A percentile compares a stretch with the other conserved stretches of the same genome.
phyloP scores from a whole-genome alignment of 2,113 vertebrate genomes.

The Collichthys lucidus region DNA sequence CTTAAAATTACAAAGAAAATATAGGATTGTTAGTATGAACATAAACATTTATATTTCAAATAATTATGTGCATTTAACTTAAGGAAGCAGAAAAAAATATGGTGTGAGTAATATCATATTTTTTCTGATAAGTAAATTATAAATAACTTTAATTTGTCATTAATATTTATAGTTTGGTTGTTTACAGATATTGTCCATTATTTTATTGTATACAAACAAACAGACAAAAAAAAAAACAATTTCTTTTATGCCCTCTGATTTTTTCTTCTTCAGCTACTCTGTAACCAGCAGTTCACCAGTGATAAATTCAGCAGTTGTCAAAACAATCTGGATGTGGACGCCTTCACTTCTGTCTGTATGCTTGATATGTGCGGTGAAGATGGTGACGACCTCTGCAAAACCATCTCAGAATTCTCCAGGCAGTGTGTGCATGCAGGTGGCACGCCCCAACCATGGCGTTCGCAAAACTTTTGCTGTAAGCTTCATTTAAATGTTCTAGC shows the following conservation, averaged over 20 bases:
- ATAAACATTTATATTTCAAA: too few relatives aligned
- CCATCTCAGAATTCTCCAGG: conserved; percentile 90
- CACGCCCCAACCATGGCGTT: conserved; percentile 88
- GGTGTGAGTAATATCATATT: too few relatives aligned
- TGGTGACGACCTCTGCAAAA: conserved; percentile 81
- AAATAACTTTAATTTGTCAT: too few relatives aligned
- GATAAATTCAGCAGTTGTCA: conserved; percentile 83
- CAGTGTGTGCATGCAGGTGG: conserved; percentile 91
- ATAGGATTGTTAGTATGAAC: too few relatives aligned
- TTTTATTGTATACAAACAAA: too few relatives aligned
- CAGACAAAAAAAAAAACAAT: background rate
- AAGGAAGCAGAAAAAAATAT: too few relatives aligned
- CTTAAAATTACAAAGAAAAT: too few relatives aligned
- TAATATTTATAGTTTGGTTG: too few relatives aligned
- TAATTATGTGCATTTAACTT: too few relatives aligned
- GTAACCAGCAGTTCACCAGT: conserved; percentile 79
- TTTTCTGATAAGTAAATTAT: too few relatives aligned
- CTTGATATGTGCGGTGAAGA: conserved; percentile 83
- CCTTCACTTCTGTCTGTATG: conserved; percentile 86
- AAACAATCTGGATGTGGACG: conserved; percentile 79
- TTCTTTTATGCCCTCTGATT: background rate
- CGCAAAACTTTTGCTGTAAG: conserved; percentile 86
- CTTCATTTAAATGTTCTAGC: background rate
- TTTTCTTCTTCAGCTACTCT: conserved; percentile 68
- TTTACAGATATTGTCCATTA: too few relatives aligned